Evolutionary conservation across 37 sponge, comb jelly and placozoan species (phyloP).

Genomic region (Ianthella basta): DNA sequence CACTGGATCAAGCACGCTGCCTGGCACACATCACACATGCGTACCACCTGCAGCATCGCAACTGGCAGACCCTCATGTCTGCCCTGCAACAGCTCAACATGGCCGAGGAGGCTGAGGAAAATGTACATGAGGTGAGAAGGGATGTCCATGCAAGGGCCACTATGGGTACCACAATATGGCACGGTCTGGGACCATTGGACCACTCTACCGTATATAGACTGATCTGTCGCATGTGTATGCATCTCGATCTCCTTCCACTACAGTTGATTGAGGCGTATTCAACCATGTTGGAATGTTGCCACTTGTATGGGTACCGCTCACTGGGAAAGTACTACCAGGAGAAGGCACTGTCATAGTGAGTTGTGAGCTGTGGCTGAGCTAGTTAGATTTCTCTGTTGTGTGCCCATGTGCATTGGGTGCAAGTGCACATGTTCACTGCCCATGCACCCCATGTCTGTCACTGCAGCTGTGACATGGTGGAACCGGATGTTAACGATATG

Average conservation of each 20-base stretch:
- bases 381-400: too few relatives aligned
- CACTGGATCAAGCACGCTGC: slow-evolving; percentile 65
- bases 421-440: background rate
- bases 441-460: too few relatives aligned
- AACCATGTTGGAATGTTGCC: slow-evolving; percentile 78
- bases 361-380: background rate
- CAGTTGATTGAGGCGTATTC: slow-evolving; percentile 84
- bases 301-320: slow-evolving; percentile 47
- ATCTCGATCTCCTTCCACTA: background rate
- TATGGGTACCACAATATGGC: background rate
- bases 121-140: slow-evolving; percentile 60
- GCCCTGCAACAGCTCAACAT: slow-evolving; percentile 74
- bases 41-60: slow-evolving; percentile 69
- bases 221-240: too few relatives aligned
- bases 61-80: slow-evolving; percentile 56
- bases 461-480: slow-evolving; percentile 43
- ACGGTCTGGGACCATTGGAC: background rate
- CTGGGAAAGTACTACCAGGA: slow-evolving; percentile 49
- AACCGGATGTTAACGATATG: slow-evolving; percentile 57
- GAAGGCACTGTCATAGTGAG: slow-evolving; percentile 53
- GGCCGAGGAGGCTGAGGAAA: slow-evolving; percentile 66
- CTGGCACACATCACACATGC: slow-evolving; percentile 67
- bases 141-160: background rate
- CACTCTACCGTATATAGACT: too few relatives aligned
- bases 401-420: background rate